These are phyloP conservation scores for Chymomyza fuscimana DNA, from an alignment of 2,888 invertebrate genomes.

Conservation along the genomic window DNA sequence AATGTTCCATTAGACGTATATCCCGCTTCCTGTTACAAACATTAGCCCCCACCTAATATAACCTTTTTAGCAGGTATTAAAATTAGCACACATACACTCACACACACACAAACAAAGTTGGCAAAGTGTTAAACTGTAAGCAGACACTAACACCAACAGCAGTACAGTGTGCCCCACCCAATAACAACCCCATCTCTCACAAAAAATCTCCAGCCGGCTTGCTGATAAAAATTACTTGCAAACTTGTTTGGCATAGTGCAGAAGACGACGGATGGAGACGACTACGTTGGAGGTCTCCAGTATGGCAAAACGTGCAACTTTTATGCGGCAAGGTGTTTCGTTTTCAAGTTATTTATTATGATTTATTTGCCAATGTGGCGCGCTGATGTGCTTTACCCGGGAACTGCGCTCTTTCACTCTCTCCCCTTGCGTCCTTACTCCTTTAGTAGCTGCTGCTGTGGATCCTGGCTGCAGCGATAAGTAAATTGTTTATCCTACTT, in stretches of 20 bases:
- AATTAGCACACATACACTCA: not conserved
- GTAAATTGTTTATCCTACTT: conserved; percentile 75
- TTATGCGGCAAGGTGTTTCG: conserved; percentile 72
- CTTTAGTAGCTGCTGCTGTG: conserved; percentile 5
- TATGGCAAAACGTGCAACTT: conserved; percentile 56
- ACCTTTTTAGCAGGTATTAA: too few relatives aligned
- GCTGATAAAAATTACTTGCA: conserved; percentile 47
- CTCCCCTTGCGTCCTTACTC: not conserved
- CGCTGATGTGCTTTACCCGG: conserved; percentile 52
- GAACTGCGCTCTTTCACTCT: not conserved
- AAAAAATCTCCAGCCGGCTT: not conserved
- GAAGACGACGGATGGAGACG: not conserved
- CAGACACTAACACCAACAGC: conserved; percentile 50
- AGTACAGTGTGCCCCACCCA: conserved; percentile 4
- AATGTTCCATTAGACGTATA: too few relatives aligned
- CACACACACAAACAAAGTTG: conserved; percentile 15
- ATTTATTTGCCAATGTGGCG: conserved; percentile 74
- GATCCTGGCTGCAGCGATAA: conserved; percentile 65
- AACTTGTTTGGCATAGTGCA: conserved; percentile 44
- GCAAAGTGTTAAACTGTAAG: conserved; percentile 72
- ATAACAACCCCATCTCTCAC: conserved; percentile 13
- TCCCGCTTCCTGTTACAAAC: too few relatives aligned
- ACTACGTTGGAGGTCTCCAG: conserved; percentile 33
- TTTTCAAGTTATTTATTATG: conserved; percentile 77
- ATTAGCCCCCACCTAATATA: too few relatives aligned